Conservation (phyloP, 2,113 vertebrate genomes). For the Dromiciops gliroides region DNA sequence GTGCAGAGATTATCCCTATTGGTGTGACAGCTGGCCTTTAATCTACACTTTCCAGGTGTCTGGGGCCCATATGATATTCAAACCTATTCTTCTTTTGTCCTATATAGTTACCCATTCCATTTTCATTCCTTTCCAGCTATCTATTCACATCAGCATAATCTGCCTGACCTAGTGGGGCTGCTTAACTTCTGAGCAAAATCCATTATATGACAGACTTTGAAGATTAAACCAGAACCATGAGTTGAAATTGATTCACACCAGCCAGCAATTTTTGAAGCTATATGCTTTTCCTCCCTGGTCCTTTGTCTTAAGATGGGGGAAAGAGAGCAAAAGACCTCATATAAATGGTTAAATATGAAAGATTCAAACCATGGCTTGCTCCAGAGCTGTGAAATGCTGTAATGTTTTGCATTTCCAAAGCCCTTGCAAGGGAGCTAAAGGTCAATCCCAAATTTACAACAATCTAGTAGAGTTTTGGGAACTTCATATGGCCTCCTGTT, state of each 20-base stretch:
- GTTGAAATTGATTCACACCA: slow-evolving; percentile 28
- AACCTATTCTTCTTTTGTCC: background rate
- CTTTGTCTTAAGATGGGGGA: background rate
- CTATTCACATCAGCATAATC: background rate
- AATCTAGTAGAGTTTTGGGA: background rate
- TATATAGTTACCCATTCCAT: background rate
- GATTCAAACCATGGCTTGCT: slow-evolving; percentile 5
- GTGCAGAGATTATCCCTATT: background rate
- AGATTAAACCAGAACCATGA: slow-evolving; percentile 30
- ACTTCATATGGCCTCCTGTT: slow-evolving; percentile 6
- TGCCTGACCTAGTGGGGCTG: background rate
- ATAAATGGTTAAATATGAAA: background rate
- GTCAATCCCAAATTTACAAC: background rate
- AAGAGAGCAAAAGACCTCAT: background rate
- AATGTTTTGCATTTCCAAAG: slow-evolving; percentile 7
- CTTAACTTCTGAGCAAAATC: background rate
- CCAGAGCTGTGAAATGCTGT: slow-evolving; percentile 2
- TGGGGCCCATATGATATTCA: background rate
- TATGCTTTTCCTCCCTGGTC: background rate
- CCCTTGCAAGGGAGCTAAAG: background rate
- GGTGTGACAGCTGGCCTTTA: background rate
- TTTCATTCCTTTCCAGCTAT: slow-evolving; percentile 14
- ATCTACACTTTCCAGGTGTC: background rate
- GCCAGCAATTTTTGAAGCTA: slow-evolving; percentile 6
- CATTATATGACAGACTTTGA: slow-evolving; percentile 53